Percentiles rank a stretch among this genome's conserved stretches.
These are phyloP conservation scores for Drosophila greeni DNA, from an alignment of 2,888 invertebrate species.

Conservation along the genomic window DNA sequence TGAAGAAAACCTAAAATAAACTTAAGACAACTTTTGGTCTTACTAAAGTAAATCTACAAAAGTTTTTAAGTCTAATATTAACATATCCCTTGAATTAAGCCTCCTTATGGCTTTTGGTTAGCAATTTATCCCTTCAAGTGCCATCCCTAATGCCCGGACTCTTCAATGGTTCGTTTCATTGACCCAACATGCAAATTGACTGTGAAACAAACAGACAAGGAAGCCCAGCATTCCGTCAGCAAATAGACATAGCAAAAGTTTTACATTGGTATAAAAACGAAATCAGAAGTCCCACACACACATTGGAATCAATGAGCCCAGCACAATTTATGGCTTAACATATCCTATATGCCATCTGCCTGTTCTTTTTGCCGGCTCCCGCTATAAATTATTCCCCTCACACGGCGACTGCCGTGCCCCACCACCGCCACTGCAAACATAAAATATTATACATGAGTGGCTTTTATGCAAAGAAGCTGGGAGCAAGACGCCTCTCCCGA, in stretches of 20 bases:
- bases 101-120: not conserved
- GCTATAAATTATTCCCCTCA: constrained; percentile 56
- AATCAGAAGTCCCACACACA: constrained; percentile 41
- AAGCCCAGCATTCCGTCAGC: constrained; percentile 7
- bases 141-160: constrained; percentile 7
- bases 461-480: constrained; percentile 43
- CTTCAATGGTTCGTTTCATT: constrained; percentile 34
- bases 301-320: constrained; percentile 58
- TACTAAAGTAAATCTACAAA: too few relatives aligned
- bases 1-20: not conserved
- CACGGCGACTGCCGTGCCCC: not conserved
- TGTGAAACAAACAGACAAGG: constrained; percentile 35
- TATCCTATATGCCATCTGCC: constrained; percentile 34
- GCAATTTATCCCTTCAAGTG: constrained; percentile 3
- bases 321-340: constrained; percentile 56
- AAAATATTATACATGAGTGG: constrained; percentile 63
- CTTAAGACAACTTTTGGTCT: too few relatives aligned
- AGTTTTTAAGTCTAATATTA: not conserved
- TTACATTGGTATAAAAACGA: constrained; percentile 14
- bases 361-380: constrained; percentile 31
- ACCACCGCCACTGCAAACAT: constrained; percentile 34
- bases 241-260: constrained; percentile 33
- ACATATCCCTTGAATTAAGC: not conserved
- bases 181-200: constrained; percentile 48
- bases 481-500: constrained; percentile 16